Percentiles rank a stretch among this genome's conserved stretches.
Evolutionary conservation across 2,113 vertebrate species (phyloP).

Genomic region (Solea solea): DNA sequence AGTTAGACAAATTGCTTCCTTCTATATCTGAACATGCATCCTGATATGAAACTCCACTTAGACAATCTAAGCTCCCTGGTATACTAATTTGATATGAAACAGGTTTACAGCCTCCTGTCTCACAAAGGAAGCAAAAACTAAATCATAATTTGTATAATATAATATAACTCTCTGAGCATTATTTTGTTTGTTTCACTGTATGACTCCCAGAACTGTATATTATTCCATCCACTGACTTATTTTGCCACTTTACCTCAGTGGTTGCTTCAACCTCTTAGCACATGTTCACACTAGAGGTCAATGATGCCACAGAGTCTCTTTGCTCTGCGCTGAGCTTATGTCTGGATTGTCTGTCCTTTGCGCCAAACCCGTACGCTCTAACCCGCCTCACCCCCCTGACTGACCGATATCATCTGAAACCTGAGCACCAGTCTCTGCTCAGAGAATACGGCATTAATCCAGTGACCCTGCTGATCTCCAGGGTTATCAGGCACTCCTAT

Average conservation of each 20-base stretch:
- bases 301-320: background rate
- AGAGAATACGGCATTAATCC: conserved; percentile 2
- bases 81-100: background rate
- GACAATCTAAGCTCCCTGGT: background rate
- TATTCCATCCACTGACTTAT: background rate
- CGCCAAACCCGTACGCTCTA: background rate
- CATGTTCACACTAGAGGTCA: background rate
- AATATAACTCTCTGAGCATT: too few relatives aligned
- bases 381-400: background rate
- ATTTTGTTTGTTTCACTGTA: background rate
- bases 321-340: background rate
- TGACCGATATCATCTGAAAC: conserved; percentile 9
- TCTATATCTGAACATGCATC: background rate
- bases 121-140: background rate
- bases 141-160: background rate
- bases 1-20: background rate
- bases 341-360: background rate
- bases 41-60: background rate
- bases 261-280: background rate
- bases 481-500: conserved; percentile 14
- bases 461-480: background rate
- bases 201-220: background rate
- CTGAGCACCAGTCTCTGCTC: background rate
- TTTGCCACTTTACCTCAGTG: background rate
- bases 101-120: background rate